Conservation (phyloP, 2,797 vertebrate genomes). For the Cossypha heuglini region DNA sequence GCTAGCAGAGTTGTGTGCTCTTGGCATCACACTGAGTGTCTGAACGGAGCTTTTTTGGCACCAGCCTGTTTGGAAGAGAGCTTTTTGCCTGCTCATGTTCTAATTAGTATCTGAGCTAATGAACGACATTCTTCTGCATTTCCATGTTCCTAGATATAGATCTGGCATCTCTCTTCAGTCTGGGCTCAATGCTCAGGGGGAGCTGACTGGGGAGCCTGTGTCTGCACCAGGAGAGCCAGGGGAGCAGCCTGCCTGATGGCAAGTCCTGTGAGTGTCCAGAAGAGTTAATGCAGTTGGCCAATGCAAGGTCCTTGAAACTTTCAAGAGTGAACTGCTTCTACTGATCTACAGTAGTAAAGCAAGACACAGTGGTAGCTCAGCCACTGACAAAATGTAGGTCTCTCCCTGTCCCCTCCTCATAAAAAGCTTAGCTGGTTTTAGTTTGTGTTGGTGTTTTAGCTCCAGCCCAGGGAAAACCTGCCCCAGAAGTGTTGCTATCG, state of each 20-base stretch:
- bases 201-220: not conserved
- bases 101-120: conserved; percentile 35
- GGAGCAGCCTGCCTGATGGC: not conserved
- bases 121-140: conserved; percentile 5
- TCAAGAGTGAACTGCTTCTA: not conserved
- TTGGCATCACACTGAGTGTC: not conserved
- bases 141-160: not conserved
- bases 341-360: not conserved
- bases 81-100: conserved; percentile 16
- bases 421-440: not conserved
- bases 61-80: not conserved
- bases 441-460: not conserved
- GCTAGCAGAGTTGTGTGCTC: not conserved
- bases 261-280: not conserved
- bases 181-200: not conserved
- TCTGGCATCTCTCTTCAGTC: conserved; percentile 6
- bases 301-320: not conserved
- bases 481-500: not conserved
- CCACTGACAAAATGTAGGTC: not conserved
- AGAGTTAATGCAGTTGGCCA: not conserved
- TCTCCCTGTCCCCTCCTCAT: not conserved
- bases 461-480: not conserved
- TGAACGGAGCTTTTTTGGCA: conserved; percentile 3
- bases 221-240: not conserved
- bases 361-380: not conserved